Evolutionary conservation across 2,113 vertebrate genomes (phyloP).

Genomic region (Otus sunia): DNA sequence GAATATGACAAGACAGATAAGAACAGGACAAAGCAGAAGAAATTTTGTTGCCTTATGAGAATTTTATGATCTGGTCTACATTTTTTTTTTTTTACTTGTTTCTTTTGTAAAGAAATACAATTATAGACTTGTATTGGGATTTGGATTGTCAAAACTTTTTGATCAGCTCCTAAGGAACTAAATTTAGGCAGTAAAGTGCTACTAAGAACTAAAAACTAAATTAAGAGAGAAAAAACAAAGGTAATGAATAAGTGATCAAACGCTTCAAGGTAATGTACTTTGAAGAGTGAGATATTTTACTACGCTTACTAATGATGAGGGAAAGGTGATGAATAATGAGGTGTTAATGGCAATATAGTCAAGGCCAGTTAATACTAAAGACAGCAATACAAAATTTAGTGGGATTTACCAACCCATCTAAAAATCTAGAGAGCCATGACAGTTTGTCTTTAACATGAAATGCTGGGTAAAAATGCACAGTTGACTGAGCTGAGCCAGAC

Average conservation of each 20-base stretch:
- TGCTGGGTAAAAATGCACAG: neutral
- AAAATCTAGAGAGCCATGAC: neutral
- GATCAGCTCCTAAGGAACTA: neutral
- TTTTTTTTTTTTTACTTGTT: neutral
- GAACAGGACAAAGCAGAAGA: conserved; percentile 18
- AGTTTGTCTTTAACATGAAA: neutral
- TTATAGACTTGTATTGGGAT: neutral
- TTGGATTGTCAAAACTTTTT: neutral
- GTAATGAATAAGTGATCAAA: neutral
- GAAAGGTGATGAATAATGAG: neutral
- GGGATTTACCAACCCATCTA: neutral
- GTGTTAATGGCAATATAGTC: neutral
- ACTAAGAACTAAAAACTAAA: neutral
- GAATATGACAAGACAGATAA: neutral
- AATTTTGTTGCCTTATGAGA: neutral
- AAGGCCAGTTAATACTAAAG: neutral
- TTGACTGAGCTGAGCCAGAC: neutral
- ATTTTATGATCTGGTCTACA: neutral
- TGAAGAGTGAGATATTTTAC: neutral
- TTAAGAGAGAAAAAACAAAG: neutral
- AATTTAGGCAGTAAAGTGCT: neutral
- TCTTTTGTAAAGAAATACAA: neutral
- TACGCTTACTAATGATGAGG: neutral
- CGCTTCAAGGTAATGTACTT: neutral
- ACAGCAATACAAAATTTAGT: neutral